Evolutionary conservation across 2,797 vertebrate species (phyloP).

Genomic region (Nannoperca australis): DNA sequence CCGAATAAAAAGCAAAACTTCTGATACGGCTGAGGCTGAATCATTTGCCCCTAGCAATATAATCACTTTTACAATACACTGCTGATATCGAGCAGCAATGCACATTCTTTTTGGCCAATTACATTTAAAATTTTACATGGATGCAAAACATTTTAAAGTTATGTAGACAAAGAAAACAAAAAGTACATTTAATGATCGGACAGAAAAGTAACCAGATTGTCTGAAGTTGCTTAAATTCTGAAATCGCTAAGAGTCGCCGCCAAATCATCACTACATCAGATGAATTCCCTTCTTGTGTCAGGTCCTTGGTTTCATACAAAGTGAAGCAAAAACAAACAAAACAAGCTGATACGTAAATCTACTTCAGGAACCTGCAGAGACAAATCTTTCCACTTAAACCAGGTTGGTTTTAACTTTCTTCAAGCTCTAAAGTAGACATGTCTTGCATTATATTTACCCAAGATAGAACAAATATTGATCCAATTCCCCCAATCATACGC

Average conservation of each 20-base stretch:
- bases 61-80: slow-evolving; percentile 46
- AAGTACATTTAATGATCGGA: slow-evolving; percentile 35
- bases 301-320: slow-evolving; percentile 42
- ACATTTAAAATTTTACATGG: slow-evolving; percentile 49
- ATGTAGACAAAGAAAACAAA: slow-evolving; percentile 11
- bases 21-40: slow-evolving; percentile 49
- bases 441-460: slow-evolving; percentile 42
- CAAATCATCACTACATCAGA: slow-evolving; percentile 11
- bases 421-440: slow-evolving; percentile 28
- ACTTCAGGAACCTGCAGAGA: background rate
- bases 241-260: slow-evolving; percentile 26
- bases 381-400: slow-evolving; percentile 11
- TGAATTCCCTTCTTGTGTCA: slow-evolving; percentile 66
- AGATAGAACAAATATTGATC: slow-evolving; percentile 46
- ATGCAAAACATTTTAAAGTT: slow-evolving; percentile 27
- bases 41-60: slow-evolving; percentile 59
- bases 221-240: slow-evolving; percentile 43
- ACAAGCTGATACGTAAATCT: slow-evolving; percentile 15
- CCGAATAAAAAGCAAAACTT: slow-evolving; percentile 56
- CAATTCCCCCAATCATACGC: slow-evolving; percentile 43
- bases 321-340: background rate
- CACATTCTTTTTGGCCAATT: slow-evolving; percentile 63
- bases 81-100: slow-evolving; percentile 52
- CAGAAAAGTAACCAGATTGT: slow-evolving; percentile 58
- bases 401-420: background rate